phyloP scores from a whole-genome alignment of 2,888 invertebrate species.

The Malacosoma neustria region DNA sequence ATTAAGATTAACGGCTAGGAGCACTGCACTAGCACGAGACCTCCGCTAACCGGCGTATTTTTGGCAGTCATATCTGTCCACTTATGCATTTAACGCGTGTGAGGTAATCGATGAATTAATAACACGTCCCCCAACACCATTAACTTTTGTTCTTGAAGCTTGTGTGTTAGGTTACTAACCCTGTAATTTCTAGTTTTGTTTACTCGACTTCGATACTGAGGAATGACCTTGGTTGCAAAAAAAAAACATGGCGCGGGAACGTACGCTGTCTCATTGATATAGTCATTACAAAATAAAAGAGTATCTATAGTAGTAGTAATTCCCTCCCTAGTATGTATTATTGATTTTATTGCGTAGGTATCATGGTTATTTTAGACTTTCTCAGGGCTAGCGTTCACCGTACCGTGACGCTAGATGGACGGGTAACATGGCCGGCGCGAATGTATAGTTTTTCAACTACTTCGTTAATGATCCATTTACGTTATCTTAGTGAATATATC shows the following conservation, averaged over 20 bases:
- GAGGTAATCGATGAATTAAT: constrained; percentile 60
- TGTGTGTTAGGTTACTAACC: constrained; percentile 11
- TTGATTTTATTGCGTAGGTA: constrained; percentile 48
- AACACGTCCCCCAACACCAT: constrained; percentile 20
- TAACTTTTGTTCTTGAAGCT: constrained; percentile 13
- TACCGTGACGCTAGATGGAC: constrained; percentile 63
- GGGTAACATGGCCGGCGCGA: constrained; percentile 69
- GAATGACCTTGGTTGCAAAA: constrained; percentile 69
- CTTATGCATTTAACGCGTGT: constrained; percentile 34
- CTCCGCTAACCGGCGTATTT: constrained; percentile 57
- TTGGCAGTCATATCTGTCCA: constrained; percentile 47
- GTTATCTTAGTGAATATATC: constrained; percentile 17
- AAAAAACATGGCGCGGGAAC: constrained; percentile 72
- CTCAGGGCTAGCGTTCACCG: constrained; percentile 49
- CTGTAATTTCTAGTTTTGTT: constrained; percentile 49
- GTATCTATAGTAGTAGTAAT: constrained; percentile 16
- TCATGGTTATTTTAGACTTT: constrained; percentile 51
- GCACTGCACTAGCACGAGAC: constrained; percentile 18
- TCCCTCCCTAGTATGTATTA: constrained; percentile 21
- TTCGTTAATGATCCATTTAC: constrained; percentile 31
- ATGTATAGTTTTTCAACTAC: constrained; percentile 46
- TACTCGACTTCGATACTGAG: constrained; percentile 62
- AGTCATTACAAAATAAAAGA: constrained; percentile 24
- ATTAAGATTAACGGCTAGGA: constrained; percentile 14
- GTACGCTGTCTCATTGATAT: constrained; percentile 47